phyloP scores from a whole-genome alignment of 2,888 invertebrate genomes.

The Aradus depressus region DNA sequence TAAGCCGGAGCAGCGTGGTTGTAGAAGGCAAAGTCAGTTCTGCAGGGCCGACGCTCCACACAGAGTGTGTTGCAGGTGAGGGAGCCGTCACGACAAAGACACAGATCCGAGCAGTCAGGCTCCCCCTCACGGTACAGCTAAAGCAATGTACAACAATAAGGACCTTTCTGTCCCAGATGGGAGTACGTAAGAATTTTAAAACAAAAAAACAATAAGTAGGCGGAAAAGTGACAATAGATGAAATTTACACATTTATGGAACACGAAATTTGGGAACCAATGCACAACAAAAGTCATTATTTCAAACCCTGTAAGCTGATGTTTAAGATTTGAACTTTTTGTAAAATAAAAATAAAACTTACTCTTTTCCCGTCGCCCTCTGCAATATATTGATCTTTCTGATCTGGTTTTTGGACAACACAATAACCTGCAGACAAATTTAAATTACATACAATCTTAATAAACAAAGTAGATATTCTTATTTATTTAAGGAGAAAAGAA shows the following conservation, averaged over 20 bases:
- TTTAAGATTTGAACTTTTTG: background rate
- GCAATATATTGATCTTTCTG: slow-evolving; percentile 73
- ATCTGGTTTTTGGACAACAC: slow-evolving; percentile 71
- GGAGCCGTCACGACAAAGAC: slow-evolving; percentile 68
- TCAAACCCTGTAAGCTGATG: background rate
- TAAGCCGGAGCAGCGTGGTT: slow-evolving; percentile 83
- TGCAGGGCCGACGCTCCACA: slow-evolving; percentile 75
- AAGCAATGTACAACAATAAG: slow-evolving; percentile 30
- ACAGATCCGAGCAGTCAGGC: slow-evolving; percentile 80
- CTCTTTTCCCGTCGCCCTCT: slow-evolving; percentile 75
- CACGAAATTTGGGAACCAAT: too few relatives aligned
- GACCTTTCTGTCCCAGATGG: background rate
- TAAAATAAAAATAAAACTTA: slow-evolving; percentile 47
- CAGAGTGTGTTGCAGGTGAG: slow-evolving; percentile 81
- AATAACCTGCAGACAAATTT: slow-evolving; percentile 50
- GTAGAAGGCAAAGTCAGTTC: slow-evolving; percentile 78
- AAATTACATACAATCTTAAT: too few relatives aligned
- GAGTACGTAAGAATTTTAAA: background rate
- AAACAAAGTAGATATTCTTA: too few relatives aligned
- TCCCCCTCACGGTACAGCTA: slow-evolving; percentile 75
- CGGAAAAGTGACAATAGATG: background rate
- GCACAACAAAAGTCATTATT: background rate
- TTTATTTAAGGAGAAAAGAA: too few relatives aligned
- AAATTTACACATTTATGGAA: too few relatives aligned
- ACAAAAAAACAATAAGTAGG: background rate